Evolutionary conservation across 2,888 invertebrate species (phyloP), one percentile per base, ranked within the genome.

Genomic region (Agrotis ipsilon): DNA sequence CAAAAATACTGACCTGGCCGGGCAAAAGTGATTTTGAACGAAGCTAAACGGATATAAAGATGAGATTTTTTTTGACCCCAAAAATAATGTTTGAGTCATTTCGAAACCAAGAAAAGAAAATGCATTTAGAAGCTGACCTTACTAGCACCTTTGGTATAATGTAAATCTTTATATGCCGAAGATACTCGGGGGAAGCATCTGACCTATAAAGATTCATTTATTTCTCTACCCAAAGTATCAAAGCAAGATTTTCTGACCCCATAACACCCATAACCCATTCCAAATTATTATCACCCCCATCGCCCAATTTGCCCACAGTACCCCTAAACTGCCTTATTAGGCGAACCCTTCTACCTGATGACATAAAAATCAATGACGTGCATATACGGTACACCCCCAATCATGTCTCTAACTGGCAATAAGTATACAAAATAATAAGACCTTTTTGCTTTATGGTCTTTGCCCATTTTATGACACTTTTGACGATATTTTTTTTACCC

Each of bases 311-410:
- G 69, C 49, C 54, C n/a, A 39, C 27, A 13, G 59, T 64, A 46
- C 43, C 57, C 48, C 58, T 39, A 51, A 71, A 75, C n/a, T 14
- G 6, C 68, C 69, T 73, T 80, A 82, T 87, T 78, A 83, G 51
- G 39, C 39, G 16, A 49, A 68, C 75, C 79, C 76, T 75, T 82
- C 75, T 71, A 81, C 75, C 82, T 76, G 82, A 67, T 71, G 72
- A 82, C 82, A 86, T 89, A 88, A 90, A 88, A 89, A 75, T 78
- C 84, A 87, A 88, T 79, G 85, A 75, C 43, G 73, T 69, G 81
- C 76, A 75, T 76, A 81, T 72, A 81, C 63, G 73, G 46, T 68
- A 63, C 67, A 78, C 65, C 85, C 70, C 72, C 65, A 85, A 80
- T 78, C 78, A 83, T 73, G 52, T 51, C 65, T 39, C 18, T 71